These are phyloP conservation scores for Pollicipes pollicipes DNA, from an alignment of 1,140 invertebrate species.

Conservation along the genomic window DNA sequence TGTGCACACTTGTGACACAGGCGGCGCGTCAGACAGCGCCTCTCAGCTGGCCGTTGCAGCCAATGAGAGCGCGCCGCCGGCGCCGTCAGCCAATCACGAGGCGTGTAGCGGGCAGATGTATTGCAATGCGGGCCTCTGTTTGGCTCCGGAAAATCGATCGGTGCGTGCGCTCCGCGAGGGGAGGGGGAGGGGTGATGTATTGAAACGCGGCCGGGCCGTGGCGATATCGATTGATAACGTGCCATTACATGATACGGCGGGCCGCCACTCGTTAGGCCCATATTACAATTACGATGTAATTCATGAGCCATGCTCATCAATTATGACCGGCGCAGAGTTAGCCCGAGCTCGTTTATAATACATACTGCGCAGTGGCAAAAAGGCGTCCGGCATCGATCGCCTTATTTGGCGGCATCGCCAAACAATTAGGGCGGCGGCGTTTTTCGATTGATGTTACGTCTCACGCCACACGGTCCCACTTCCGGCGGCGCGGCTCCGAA, in stretches of 20 bases:
- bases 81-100: neutral
- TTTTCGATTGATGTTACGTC: neutral
- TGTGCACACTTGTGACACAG: neutral
- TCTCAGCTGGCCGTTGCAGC: neutral
- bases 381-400: neutral
- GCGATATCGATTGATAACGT: neutral
- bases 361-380: neutral
- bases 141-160: neutral
- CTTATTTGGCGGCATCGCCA: neutral
- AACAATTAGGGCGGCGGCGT: neutral
- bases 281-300: neutral
- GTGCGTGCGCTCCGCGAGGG: neutral
- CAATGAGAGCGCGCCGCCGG: neutral
- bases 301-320: neutral
- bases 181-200: neutral
- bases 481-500: neutral
- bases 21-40: neutral
- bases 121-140: slow-evolving; percentile 1
- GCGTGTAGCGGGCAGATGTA: neutral
- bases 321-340: neutral
- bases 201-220: neutral
- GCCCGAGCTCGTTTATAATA: neutral
- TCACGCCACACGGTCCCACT: neutral
- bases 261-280: neutral
- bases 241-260: neutral